Evolutionary conservation across 1,140 invertebrate species (phyloP).

Genomic region (Drosophila ananassae): DNA sequence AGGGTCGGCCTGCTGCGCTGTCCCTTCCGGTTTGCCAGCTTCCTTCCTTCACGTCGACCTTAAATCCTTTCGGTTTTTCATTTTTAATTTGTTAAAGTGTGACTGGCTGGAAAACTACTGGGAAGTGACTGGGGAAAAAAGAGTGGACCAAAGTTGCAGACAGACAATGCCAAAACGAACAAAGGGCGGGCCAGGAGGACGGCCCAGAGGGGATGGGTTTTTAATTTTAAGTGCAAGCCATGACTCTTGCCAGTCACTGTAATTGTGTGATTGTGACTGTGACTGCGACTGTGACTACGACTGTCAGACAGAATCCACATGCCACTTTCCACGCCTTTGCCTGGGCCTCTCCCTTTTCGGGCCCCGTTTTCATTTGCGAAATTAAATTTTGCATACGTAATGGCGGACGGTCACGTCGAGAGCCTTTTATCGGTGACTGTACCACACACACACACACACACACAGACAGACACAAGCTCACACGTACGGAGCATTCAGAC

Average conservation of each 20-base stretch:
- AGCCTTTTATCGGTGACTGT: slow-evolving; percentile 53
- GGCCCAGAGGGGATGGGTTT: slow-evolving; percentile 30
- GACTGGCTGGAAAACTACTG: slow-evolving; percentile 37
- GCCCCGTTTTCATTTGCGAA: slow-evolving; percentile 64
- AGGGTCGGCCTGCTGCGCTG: slow-evolving; percentile 42
- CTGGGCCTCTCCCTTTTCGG: slow-evolving; percentile 12
- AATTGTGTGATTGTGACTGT: slow-evolving; percentile 7
- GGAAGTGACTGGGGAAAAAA: background rate
- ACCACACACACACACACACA: slow-evolving; percentile 4
- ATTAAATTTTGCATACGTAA: slow-evolving; percentile 78
- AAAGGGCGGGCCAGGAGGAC: background rate
- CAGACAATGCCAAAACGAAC: slow-evolving; percentile 35
- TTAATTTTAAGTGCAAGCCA: slow-evolving; percentile 61
- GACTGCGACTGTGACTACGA: slow-evolving; percentile 32
- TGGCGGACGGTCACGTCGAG: slow-evolving; percentile 30
- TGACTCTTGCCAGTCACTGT: slow-evolving; percentile 57
- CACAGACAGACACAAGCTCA: slow-evolving; percentile 9
- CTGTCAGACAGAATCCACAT: slow-evolving; percentile 16
- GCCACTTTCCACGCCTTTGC: slow-evolving; percentile 15
- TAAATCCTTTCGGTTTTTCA: slow-evolving; percentile 43
- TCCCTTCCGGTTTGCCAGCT: slow-evolving; percentile 59
- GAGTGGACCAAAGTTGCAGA: slow-evolving; percentile 18
- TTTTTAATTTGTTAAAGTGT: slow-evolving; percentile 80
- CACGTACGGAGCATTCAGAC: background rate
- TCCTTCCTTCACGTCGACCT: slow-evolving; percentile 20